A percentile compares a stretch with the other conserved stretches of the same genome.
Conservation (phyloP, 92 coral and sea anemone genomes). For the Umimayanthus chanpuru region DNA sequence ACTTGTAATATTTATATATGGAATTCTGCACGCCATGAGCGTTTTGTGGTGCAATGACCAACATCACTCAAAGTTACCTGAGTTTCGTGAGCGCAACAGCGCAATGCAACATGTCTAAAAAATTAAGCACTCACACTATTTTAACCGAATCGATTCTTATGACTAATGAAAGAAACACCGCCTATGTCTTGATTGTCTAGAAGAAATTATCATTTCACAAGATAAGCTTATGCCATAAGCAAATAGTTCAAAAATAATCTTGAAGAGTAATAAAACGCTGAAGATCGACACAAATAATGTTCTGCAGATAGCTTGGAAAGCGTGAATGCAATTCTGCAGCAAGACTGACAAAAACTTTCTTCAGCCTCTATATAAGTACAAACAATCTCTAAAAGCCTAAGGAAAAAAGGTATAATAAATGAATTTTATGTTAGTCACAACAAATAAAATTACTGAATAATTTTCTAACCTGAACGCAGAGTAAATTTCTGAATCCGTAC, state of each 20-base stretch:
- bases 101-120: too few species aligned
- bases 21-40: too few species aligned
- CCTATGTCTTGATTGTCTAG: neutral
- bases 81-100: too few species aligned
- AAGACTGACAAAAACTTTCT: neutral
- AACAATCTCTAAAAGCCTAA: neutral
- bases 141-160: too few species aligned
- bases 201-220: neutral
- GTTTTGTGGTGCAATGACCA: too few species aligned
- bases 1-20: too few species aligned
- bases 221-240: neutral
- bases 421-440: neutral
- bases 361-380: neutral
- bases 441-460: neutral
- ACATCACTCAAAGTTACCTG: too few species aligned
- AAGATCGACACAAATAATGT: neutral
- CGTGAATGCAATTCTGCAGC: neutral
- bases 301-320: neutral
- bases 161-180: neutral
- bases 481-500: conserved; percentile 34
- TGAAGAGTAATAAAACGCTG: neutral
- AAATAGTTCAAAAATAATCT: neutral
- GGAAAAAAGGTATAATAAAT: neutral
- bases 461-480: conserved; percentile 36
- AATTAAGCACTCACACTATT: too few species aligned